A percentile compares a stretch with the other conserved stretches of the same genome.
Conservation (phyloP, 1,140 invertebrate genomes). For the Hermetia illucens region DNA sequence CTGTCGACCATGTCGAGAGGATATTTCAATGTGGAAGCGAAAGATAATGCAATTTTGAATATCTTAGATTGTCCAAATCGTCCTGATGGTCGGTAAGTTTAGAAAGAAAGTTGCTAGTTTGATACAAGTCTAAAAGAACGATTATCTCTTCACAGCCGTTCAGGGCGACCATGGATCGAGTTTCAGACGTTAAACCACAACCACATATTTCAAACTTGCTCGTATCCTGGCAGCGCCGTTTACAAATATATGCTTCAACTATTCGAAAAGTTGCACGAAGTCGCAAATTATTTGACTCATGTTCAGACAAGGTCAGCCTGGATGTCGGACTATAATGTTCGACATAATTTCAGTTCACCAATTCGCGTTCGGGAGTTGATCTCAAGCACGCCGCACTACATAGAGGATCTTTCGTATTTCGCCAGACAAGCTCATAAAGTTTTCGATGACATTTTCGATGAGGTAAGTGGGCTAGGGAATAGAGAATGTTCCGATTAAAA, state of each 20-base stretch:
- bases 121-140: background rate
- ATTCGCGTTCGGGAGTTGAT: slow-evolving; percentile 55
- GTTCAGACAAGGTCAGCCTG: slow-evolving; percentile 39
- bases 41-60: slow-evolving; percentile 35
- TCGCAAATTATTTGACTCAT: slow-evolving; percentile 27
- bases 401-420: slow-evolving; percentile 42
- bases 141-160: slow-evolving; percentile 12
- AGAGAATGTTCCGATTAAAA: slow-evolving; percentile 54
- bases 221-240: slow-evolving; percentile 40
- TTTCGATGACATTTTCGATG: slow-evolving; percentile 53
- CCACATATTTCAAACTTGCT: slow-evolving; percentile 22
- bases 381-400: slow-evolving; percentile 44
- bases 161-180: slow-evolving; percentile 25
- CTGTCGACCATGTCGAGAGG: slow-evolving; percentile 43
- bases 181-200: slow-evolving; percentile 22
- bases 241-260: slow-evolving; percentile 42
- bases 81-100: slow-evolving; percentile 17
- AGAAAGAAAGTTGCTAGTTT: background rate
- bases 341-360: slow-evolving; percentile 60
- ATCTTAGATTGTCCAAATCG: slow-evolving; percentile 39
- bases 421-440: slow-evolving; percentile 46
- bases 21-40: slow-evolving; percentile 40
- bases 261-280: slow-evolving; percentile 36
- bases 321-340: slow-evolving; percentile 66
- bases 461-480: no score